These are phyloP conservation scores for Okapia johnstoni DNA, from an alignment of 2,113 vertebrate genomes.

Conservation along the genomic window DNA sequence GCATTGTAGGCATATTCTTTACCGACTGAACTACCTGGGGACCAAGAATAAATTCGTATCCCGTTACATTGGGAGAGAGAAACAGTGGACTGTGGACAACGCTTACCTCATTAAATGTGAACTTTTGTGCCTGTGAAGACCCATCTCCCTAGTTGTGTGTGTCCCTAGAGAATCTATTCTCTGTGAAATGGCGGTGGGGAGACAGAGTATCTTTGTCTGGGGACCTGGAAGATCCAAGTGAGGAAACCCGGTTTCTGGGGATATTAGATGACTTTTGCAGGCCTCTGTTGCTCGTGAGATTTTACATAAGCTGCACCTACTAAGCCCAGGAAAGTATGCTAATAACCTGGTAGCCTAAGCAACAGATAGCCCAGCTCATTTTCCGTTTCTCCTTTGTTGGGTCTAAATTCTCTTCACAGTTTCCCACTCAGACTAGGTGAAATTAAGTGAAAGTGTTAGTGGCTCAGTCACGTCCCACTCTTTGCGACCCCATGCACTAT, in stretches of 20 bases:
- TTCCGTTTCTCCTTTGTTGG: background rate
- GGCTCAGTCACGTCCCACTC: background rate
- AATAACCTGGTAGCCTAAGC: background rate
- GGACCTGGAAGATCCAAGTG: background rate
- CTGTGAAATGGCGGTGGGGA: background rate
- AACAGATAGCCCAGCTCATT: background rate
- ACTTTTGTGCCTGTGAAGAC: background rate
- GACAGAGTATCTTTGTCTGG: background rate
- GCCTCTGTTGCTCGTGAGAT: background rate
- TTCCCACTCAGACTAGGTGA: background rate
- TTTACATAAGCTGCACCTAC: background rate
- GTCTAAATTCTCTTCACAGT: background rate
- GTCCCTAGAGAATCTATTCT: accelerated
- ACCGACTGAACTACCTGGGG: background rate
- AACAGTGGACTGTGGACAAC: background rate
- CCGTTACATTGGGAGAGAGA: background rate
- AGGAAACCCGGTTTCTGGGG: background rate
- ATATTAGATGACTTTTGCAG: background rate
- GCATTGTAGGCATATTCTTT: background rate
- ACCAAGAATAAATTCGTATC: accelerated
- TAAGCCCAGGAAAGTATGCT: background rate
- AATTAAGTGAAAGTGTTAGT: background rate
- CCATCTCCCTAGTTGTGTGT: accelerated
- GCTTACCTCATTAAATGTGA: background rate
- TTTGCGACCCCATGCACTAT: background rate